Percentiles rank a stretch among this genome's conserved stretches.
Conservation (phyloP, 2,113 vertebrate species). For the Cyprinodon brontotheroides region DNA sequence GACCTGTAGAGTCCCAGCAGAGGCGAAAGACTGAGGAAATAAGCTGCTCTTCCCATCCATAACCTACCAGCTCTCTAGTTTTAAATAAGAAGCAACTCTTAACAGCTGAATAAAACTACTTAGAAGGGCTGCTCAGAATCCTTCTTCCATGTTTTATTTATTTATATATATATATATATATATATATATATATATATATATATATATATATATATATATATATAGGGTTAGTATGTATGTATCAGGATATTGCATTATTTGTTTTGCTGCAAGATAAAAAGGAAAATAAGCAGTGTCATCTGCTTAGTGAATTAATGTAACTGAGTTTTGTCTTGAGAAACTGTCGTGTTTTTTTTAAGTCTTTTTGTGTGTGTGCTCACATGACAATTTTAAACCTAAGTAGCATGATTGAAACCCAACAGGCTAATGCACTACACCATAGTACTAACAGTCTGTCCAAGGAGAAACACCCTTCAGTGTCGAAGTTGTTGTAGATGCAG, state of each 20-base stretch:
- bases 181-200: too few species aligned
- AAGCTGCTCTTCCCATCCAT: constrained; percentile 39
- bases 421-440: neutral
- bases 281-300: neutral
- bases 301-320: constrained; percentile 1
- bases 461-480: neutral
- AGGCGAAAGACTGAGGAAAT: constrained; percentile 35
- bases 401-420: neutral
- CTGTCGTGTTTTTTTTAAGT: neutral
- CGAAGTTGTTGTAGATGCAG: neutral
- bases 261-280: neutral
- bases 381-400: neutral
- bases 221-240: neutral
- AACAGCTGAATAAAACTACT: constrained; percentile 10
- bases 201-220: too few species aligned
- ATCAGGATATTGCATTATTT: too few species aligned
- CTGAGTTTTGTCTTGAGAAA: constrained; percentile 7
- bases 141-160: neutral
- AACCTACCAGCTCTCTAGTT: constrained; percentile 48
- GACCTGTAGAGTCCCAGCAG: constrained; percentile 38
- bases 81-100: constrained; percentile 21
- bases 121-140: neutral
- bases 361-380: neutral
- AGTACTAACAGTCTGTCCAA: neutral
- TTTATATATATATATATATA: too few species aligned